Evolutionary conservation across 2,113 vertebrate species (phyloP), one percentile per base, ranked within the genome.

Genomic region (Gadus chalcogrammus): DNA sequence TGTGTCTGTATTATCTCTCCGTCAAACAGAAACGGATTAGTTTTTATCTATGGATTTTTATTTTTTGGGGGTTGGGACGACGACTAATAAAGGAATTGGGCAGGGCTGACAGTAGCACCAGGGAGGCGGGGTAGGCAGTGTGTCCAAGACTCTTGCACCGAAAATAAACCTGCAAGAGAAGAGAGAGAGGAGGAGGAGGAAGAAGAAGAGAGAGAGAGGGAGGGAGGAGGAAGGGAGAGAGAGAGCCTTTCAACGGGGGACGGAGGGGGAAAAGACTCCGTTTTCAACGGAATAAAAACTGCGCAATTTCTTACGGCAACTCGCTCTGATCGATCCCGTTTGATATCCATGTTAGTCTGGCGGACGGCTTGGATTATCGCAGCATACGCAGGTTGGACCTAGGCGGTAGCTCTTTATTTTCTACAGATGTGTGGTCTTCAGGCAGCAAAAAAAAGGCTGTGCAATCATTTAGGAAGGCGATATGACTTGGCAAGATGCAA

Each of bases 101-200:
- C 31, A 59, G 15, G 6, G 18, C 16, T 12, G 11, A 72, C 68
- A 60, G 67, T 67, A 79, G 82, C 79, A 68, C 87, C 85, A 66
- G 69, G 83, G 90, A 89, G 92, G 91, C 89, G 90, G 90, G 89
- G 31, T 80, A 61, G 75, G 31, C 81, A 61, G 75, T 71, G 69
- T 84, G 88, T 89, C 88, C 85, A 80, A 90, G 87, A 88, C 84
- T 87, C 88, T 74, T 90, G 84, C 84, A 89, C 84, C 83, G 85
- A 91, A 91, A 91, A 90, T 86, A 91, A 90, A 92, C 90, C 91
- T 92, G 90, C 87, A 83, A 79, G 86, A 82, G 82, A 82, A 74
- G 73, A 82, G 62, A 63, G 68, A 15, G 64, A 65, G 35, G 48
- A 16, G 11, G 63, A 16, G 11, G 63, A 16, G 22, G 22, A 61